These are phyloP conservation scores for Philopotamus ludificatus DNA, from an alignment of 1,140 invertebrate species.

Conservation along the genomic window DNA sequence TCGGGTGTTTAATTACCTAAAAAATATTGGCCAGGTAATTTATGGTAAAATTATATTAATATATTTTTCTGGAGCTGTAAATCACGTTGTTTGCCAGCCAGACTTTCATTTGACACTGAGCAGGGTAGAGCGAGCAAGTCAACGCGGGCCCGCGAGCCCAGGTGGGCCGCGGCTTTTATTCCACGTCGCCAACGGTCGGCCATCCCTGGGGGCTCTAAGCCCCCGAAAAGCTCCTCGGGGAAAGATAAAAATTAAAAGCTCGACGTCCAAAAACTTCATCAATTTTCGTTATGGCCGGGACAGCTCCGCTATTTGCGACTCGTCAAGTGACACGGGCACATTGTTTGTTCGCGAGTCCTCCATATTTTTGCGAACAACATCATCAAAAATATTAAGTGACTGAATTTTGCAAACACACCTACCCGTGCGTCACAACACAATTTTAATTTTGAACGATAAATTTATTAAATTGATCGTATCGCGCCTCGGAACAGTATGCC, in stretches of 20 bases:
- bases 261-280: slow-evolving; percentile 16
- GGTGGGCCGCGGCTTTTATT: slow-evolving; percentile 22
- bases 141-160: slow-evolving; percentile 16
- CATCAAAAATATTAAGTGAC: too few species aligned
- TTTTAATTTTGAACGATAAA: too few species aligned
- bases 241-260: slow-evolving; percentile 21
- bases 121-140: slow-evolving; percentile 21
- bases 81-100: slow-evolving; percentile 22
- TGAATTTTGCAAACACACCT: too few species aligned
- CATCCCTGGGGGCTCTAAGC: not conserved
- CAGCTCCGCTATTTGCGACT: slow-evolving; percentile 23
- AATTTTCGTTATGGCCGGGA: slow-evolving; percentile 27
- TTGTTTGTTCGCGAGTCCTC: slow-evolving; percentile 9
- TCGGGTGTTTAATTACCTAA: not conserved
- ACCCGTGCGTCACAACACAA: too few species aligned
- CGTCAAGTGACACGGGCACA: slow-evolving; percentile 19
- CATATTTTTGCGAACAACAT: too few species aligned
- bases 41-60: slow-evolving; percentile 25
- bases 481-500: too few species aligned
- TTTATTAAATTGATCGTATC: too few species aligned
- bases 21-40: slow-evolving; percentile 11
- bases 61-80: slow-evolving; percentile 28
- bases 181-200: not conserved
- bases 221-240: not conserved
- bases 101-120: slow-evolving; percentile 34